Percentiles rank a stretch among this genome's conserved stretches.
Evolutionary conservation across 2,797 vertebrate genomes (phyloP).

Genomic region (Oophaga sylvatica): DNA sequence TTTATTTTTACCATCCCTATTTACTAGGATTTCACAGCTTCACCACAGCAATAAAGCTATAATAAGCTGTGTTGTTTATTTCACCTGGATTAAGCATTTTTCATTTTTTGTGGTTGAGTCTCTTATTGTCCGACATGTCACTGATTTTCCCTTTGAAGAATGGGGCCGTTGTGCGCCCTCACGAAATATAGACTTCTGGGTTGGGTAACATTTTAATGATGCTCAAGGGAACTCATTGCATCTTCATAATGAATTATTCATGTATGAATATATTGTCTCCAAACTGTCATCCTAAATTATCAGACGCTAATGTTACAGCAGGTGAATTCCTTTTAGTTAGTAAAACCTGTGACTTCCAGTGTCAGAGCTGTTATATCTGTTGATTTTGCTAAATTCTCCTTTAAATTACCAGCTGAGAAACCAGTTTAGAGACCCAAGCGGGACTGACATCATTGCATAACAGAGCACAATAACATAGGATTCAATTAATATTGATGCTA

Average conservation of each 20-base stretch:
- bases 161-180: constrained; percentile 34
- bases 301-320: constrained; percentile 62
- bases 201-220: constrained; percentile 74
- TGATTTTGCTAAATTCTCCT: constrained; percentile 45
- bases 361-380: constrained; percentile 50
- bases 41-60: constrained; percentile 11
- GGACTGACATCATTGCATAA: neutral
- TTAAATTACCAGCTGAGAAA: constrained; percentile 4
- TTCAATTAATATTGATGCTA: constrained; percentile 10
- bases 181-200: constrained; percentile 64
- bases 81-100: constrained; percentile 24
- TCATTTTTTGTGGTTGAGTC: constrained; percentile 12
- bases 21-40: constrained; percentile 7
- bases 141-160: constrained; percentile 10
- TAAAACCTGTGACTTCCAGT: constrained; percentile 49
- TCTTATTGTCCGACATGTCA: constrained; percentile 38
- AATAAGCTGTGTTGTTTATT: constrained; percentile 37
- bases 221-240: constrained; percentile 72
- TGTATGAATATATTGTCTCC: constrained; percentile 71
- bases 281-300: constrained; percentile 68
- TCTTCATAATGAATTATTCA: constrained; percentile 84
- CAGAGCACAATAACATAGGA: neutral
- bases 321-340: constrained; percentile 52
- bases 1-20: constrained; percentile 22
- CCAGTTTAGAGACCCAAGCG: neutral